Conservation (phyloP, 2,888 invertebrate species). For the Xanthorhoe designata region DNA sequence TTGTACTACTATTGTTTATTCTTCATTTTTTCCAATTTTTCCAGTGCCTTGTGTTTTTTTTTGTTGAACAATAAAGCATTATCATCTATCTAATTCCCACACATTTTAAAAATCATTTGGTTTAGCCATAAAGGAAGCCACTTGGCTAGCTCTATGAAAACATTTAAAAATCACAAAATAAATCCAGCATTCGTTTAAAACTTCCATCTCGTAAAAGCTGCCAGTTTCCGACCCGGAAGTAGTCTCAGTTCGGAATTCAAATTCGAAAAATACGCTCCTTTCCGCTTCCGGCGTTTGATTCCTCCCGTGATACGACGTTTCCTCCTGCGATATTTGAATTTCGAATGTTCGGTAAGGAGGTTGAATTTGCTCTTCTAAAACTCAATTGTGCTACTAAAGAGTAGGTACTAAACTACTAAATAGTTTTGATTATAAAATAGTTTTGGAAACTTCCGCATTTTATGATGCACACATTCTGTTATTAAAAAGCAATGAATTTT, state of each 20-base stretch:
- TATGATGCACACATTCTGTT: too few species aligned
- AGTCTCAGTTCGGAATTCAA: slow-evolving; percentile 83
- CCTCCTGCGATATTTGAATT: slow-evolving; percentile 69
- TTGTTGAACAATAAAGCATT: too few species aligned
- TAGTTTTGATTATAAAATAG: too few species aligned
- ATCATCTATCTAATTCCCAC: neutral
- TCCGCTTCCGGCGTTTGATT: slow-evolving; percentile 85
- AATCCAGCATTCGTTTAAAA: slow-evolving; percentile 59
- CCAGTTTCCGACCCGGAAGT: slow-evolving; percentile 77
- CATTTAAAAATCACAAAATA: slow-evolving; percentile 31
- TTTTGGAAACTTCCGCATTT: too few species aligned
- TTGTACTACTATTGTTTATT: too few species aligned
- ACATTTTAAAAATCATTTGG: neutral
- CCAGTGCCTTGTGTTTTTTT: too few species aligned
- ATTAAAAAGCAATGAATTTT: too few species aligned
- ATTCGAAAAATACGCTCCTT: slow-evolving; percentile 84
- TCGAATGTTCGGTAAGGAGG: slow-evolving; percentile 46
- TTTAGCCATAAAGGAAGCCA: neutral
- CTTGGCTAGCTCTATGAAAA: slow-evolving; percentile 2
- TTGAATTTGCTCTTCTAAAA: slow-evolving; percentile 30
- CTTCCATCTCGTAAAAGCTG: slow-evolving; percentile 73
- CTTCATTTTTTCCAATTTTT: too few species aligned
- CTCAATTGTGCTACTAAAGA: too few species aligned
- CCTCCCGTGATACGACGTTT: slow-evolving; percentile 81
- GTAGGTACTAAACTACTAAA: too few species aligned